A percentile compares a stretch with the other conserved stretches of the same genome.
Evolutionary conservation across 2,113 vertebrate species (phyloP).

Genomic region (Rhizomys pruinosus): DNA sequence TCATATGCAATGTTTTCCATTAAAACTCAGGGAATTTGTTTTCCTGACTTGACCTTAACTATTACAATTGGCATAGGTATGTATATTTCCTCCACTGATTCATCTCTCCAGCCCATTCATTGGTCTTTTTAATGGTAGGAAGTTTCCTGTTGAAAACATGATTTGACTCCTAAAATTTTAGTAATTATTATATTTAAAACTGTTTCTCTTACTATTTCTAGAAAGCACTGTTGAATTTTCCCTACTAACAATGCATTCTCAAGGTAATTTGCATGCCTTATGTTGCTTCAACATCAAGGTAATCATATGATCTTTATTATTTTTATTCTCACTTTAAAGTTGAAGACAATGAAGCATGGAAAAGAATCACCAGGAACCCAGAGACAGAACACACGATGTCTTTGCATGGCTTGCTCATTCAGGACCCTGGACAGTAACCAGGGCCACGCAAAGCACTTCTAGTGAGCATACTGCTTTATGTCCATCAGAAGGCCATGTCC

Average conservation of each 20-base stretch:
- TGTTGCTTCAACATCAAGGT: background rate
- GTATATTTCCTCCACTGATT: background rate
- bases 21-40: slow-evolving; percentile 11
- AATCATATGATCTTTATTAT: background rate
- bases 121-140: background rate
- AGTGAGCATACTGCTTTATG: background rate
- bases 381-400: background rate
- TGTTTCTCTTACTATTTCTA: background rate
- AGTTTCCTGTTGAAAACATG: background rate
- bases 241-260: background rate
- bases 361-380: background rate
- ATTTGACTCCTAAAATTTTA: background rate
- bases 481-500: background rate
- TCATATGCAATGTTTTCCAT: background rate
- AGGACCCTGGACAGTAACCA: slow-evolving; percentile 56
- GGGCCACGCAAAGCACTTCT: background rate
- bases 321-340: background rate
- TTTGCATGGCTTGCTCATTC: background rate
- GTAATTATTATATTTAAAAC: background rate
- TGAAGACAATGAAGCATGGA: background rate
- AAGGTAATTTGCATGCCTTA: background rate
- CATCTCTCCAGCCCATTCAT: background rate
- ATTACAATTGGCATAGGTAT: background rate
- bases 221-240: background rate
- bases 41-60: background rate